Evolutionary conservation across 2,797 vertebrate species (phyloP).

Genomic region (Anas acuta): DNA sequence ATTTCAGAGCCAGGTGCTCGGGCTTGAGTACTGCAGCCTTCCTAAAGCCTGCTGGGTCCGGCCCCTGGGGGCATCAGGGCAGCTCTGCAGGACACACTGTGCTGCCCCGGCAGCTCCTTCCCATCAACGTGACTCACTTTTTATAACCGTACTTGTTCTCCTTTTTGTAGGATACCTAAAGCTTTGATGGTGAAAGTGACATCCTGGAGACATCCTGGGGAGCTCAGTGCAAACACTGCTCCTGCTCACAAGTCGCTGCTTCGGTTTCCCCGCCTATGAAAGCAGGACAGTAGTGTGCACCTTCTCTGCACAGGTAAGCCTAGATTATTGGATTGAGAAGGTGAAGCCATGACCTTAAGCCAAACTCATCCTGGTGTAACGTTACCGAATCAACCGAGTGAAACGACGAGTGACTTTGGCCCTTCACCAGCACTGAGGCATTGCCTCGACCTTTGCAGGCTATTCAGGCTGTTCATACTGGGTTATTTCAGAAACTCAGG

Average conservation of each 20-base stretch:
- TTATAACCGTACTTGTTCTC: neutral
- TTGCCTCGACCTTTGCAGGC: constrained; percentile 29
- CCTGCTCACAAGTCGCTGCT: rapidly evolving
- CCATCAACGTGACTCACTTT: neutral
- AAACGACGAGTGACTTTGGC: neutral
- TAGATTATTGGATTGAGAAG: neutral
- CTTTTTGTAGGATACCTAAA: neutral
- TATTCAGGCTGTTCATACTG: neutral
- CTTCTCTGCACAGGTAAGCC: neutral
- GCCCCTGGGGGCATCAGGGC: neutral
- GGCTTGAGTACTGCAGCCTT: neutral
- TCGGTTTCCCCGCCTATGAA: neutral
- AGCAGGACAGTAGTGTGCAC: neutral
- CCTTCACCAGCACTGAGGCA: neutral
- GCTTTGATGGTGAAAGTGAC: neutral
- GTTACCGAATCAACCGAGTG: neutral
- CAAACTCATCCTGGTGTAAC: neutral
- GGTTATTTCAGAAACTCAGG: constrained; percentile 38
- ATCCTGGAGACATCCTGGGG: neutral
- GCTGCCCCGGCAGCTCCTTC: neutral
- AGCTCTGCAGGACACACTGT: neutral
- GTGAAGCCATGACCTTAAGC: neutral
- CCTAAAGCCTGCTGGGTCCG: neutral
- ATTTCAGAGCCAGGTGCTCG: neutral
- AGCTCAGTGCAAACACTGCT: neutral